Base-by-base conservation (phyloP, 2,113 vertebrate species). In the Panthera tigris region DNA sequence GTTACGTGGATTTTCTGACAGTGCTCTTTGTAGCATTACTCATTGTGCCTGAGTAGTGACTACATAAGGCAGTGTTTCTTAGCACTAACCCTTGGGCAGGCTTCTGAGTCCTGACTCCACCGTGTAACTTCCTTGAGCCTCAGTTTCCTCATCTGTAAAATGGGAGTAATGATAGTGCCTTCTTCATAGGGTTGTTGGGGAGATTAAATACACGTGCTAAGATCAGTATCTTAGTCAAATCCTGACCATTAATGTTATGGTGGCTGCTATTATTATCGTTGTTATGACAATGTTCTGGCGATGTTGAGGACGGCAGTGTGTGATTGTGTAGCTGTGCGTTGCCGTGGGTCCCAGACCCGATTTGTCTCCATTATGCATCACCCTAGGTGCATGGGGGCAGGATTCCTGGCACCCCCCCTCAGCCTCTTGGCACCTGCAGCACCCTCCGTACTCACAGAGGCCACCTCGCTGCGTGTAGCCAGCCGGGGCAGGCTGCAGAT, bases 131-230 rank as follows among this genome's bases (percentile, higher is more conserved):
- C 97, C 97, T 88, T 27, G 71, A 73, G 5, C 74, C 95, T 97
- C 65, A 11, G 3, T 89, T 93, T 97, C 94, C 73, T 92, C 90
- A 76, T 89, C 87, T 84, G 50, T 96, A 96, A 97, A 94, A 92
- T 89, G 94, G 57, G 41, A 50, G 29, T 95, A 95, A 95, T 95
- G 82, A 96, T 16, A 41, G n/a, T 74, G 73, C n/a, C 68, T 89
- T 94, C 81, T 68, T 86, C 73, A 7, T 15, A 6, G 41, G 12
- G 68, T 27, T 86, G 50, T 39, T 45, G 61, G 45, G 31, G 50
- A 41, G 41, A 41, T 92, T 96, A 94, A 96, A 52, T 52, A 90
- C 80, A 80, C n/a, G 92, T 39, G 80, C 91, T n/a, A 33, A 3
- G 19, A 79, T 7, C 83, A 69, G 79, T 29, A 15, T 76, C 69